Percentiles rank a stretch among this genome's conserved stretches.
These are phyloP conservation scores for Lerista edwardsae DNA, from an alignment of 2,797 vertebrate genomes.

Conservation along the genomic window DNA sequence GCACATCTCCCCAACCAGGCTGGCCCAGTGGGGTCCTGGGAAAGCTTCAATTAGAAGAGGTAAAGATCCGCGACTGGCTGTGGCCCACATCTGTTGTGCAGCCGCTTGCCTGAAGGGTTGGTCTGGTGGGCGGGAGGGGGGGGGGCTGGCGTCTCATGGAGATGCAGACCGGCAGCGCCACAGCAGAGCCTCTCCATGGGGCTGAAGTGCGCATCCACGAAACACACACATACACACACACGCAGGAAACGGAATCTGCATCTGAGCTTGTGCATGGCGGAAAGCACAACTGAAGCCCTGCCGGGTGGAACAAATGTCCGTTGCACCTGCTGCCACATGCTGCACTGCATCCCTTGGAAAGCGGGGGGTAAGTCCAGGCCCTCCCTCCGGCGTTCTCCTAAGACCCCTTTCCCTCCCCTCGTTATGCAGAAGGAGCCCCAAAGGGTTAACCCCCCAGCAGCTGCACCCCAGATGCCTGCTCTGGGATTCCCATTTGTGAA, in stretches of 20 bases:
- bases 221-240: no score
- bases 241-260: conserved; percentile 51
- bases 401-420: no score
- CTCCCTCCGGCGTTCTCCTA: conserved; percentile 32
- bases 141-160: conserved; percentile 14
- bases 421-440: not conserved
- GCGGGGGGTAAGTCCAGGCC: not conserved
- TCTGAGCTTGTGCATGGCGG: not conserved
- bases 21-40: not conserved
- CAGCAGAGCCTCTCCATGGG: conserved; percentile 31
- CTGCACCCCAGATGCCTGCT: not conserved
- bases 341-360: not conserved
- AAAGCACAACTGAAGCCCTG: not conserved
- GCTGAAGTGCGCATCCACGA: conserved; percentile 49
- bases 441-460: not conserved
- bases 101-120: rapidly evolving
- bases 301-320: not conserved
- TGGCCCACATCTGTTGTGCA: not conserved
- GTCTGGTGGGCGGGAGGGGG: rapidly evolving
- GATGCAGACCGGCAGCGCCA: not conserved
- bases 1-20: not conserved
- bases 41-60: rapidly evolving
- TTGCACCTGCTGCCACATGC: not conserved
- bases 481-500: not conserved
- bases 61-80: rapidly evolving